A percentile compares a stretch with the other conserved stretches of the same genome.
phyloP scores from a whole-genome alignment of 92 coral and sea anemone species.

The Virgularia gustaviana region DNA sequence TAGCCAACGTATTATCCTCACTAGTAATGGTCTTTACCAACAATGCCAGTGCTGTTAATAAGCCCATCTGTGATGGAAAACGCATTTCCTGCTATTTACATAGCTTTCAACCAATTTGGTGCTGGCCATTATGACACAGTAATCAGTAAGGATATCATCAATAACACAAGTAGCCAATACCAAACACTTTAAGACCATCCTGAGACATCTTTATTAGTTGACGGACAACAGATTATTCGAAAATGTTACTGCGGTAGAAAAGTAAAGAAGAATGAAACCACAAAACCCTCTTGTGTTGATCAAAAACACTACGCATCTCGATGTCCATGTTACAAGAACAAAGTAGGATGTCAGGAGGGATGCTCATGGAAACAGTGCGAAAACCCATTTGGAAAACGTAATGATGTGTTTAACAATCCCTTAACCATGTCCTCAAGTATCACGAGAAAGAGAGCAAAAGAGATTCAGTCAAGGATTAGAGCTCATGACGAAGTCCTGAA shows the following conservation, averaged over 20 bases:
- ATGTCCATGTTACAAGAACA: constrained; percentile 5
- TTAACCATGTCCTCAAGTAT: background rate
- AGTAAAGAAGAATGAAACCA: background rate
- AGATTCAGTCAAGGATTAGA: background rate
- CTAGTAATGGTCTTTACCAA: constrained; percentile 56
- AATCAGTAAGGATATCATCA: background rate
- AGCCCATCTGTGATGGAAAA: constrained; percentile 46
- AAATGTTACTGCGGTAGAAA: constrained; percentile 14
- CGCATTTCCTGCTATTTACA: constrained; percentile 39
- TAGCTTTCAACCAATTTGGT: constrained; percentile 63
- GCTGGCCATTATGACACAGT: constrained; percentile 32
- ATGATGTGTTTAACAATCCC: background rate
- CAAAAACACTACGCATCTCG: background rate
- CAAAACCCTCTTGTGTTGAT: background rate
- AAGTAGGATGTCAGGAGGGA: background rate
- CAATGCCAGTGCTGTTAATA: constrained; percentile 50
- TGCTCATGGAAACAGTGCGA: background rate
- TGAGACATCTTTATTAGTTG: too few relatives aligned
- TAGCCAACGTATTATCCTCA: constrained; percentile 58
- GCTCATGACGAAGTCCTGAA: background rate
- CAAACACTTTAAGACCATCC: background rate
- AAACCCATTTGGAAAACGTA: constrained; percentile 12
- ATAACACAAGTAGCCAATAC: background rate
- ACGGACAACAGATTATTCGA: background rate
- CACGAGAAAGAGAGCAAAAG: background rate